A percentile compares a stretch with the other conserved stretches of the same genome.
phyloP scores from a whole-genome alignment of 2,797 vertebrate species.

The Anniella stebbinsi region DNA sequence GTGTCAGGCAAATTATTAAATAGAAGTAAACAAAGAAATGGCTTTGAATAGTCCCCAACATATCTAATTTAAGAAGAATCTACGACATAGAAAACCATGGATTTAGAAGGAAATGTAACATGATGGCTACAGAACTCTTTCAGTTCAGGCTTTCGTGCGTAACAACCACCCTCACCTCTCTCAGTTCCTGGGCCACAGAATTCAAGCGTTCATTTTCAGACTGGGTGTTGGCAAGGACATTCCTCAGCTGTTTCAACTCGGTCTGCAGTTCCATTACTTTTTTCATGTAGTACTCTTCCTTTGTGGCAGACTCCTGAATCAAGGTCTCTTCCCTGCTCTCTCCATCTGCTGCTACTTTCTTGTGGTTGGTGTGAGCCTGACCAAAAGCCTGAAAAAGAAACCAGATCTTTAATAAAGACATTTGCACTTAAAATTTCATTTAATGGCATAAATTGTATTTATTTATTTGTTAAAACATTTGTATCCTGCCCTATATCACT shows the following conservation, averaged over 20 bases:
- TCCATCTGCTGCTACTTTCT: conserved; percentile 94
- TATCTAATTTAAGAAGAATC: background rate
- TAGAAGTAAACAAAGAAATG: background rate
- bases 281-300: conserved; percentile 95
- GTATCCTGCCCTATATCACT: too few species aligned
- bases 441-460: background rate
- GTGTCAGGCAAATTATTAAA: background rate
- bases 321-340: conserved; percentile 96
- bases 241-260: conserved; percentile 90
- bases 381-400: conserved; percentile 88
- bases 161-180: conserved; percentile 84
- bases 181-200: conserved; percentile 89
- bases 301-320: conserved; percentile 94
- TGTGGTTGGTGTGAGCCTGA: conserved; percentile 95
- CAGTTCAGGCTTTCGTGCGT: background rate
- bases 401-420: conserved; percentile 18
- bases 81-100: background rate
- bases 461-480: too few species aligned
- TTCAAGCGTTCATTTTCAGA: conserved; percentile 93
- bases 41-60: background rate
- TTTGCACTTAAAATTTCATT: background rate
- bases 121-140: conserved; percentile 1
- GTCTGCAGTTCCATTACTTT: conserved; percentile 93
- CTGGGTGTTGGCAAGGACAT: conserved; percentile 90
- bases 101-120: background rate